Base-by-base conservation (phyloP, 1,140 invertebrate species). In the Coenobita brevimanus region DNA sequence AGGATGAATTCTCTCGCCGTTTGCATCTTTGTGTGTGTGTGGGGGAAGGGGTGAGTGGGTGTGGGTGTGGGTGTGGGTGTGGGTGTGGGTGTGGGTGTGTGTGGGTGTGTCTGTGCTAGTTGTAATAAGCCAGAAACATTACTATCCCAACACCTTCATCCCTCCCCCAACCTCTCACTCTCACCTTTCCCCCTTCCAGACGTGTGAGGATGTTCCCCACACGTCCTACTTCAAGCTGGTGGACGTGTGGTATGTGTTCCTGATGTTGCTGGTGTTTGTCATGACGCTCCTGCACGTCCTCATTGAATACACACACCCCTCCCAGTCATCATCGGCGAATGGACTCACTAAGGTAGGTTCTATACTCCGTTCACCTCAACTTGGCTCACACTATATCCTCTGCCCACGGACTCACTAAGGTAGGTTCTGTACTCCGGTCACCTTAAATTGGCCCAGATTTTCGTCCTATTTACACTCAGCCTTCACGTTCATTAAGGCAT, bases 201-300 rank as follows among this genome's bases (percentile, higher is more conserved):
- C 46, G 41, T 43, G 38, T 43, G 24, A 24, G 27, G 73, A 76
- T 0, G 3, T 46, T 0, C 73, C 73, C 24, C 38, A 46, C 3
- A 76, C 73, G 10, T 76, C 73, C 0, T 76, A 76, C 41, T 76
- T 76, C 73, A 76, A 21, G 4, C 21, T 76, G 2, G 38, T 76
- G 38, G 73, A 76, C 24, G 73, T 76, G 0, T 76, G 73, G 73
- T 76, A 30, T 8, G 73, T 76, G 1, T 76, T 76, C 36, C 73
- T 76, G 41, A 30, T 76, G 0, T 46, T 76, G 15, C 73, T 76
- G 73, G 15, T 38, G 13, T 43, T 46, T 43, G 73, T 46, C 33
- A 46, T 76, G 2, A 46, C 46, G 10, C 73, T 76, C 38, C 73
- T 76, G 38, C 73, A 76, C 38, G 38, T 76, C 15, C 73, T 76